These are phyloP conservation scores for Phataginus tricuspis DNA, from an alignment of 2,797 vertebrate genomes.

Conservation along the genomic window DNA sequence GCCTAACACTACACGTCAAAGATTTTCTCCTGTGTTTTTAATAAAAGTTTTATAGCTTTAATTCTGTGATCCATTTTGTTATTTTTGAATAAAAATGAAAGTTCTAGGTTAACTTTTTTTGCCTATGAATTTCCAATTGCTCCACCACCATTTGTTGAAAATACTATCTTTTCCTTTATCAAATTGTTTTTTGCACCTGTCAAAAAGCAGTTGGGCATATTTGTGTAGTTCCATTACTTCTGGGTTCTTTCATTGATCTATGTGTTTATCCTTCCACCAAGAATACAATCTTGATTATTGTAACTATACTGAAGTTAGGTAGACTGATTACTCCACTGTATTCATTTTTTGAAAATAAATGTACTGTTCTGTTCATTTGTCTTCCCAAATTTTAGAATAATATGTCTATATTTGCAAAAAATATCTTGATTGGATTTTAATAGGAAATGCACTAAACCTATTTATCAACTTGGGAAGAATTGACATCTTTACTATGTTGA, in stretches of 20 bases:
- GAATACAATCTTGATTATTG: not conserved
- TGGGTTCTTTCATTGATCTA: not conserved
- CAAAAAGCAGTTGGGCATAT: not conserved
- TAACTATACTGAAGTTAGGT: not conserved
- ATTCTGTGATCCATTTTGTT: not conserved
- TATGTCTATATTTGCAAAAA: not conserved
- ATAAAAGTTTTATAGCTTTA: not conserved
- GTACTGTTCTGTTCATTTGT: not conserved
- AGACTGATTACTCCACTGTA: not conserved
- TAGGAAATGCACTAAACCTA: conserved; percentile 1
- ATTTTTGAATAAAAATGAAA: not conserved
- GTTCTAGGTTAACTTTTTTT: not conserved
- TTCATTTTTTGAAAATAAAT: not conserved
- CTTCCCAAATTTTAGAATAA: conserved; percentile 16
- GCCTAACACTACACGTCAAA: not conserved
- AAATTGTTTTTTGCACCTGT: not conserved
- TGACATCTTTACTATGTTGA: not conserved
- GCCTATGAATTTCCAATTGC: not conserved
- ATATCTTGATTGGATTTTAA: not conserved
- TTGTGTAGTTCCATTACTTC: not conserved
- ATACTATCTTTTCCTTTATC: not conserved
- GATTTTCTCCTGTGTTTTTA: not conserved
- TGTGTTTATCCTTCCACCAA: not conserved
- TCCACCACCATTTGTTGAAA: not conserved
- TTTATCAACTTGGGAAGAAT: not conserved